Conservation (phyloP, 2,113 vertebrate genomes). For the Lynx canadensis region DNA sequence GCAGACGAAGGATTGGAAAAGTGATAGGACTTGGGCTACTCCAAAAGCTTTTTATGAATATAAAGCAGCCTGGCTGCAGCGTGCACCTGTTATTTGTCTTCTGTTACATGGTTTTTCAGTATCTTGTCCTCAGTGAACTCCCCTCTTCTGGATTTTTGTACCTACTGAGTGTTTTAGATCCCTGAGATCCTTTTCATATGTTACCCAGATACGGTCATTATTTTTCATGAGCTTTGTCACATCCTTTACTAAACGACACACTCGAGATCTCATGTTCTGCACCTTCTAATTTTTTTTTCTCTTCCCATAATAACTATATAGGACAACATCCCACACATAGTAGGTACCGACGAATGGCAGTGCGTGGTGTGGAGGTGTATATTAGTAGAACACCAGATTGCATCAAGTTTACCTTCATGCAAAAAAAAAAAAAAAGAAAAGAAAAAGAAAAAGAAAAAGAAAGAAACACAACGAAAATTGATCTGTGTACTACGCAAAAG, state of each 20-base stretch:
- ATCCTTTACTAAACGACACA: background rate
- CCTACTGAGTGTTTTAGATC: background rate
- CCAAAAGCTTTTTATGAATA: background rate
- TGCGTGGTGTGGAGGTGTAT: fast-evolving
- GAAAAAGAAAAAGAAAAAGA: background rate
- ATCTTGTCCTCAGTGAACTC: background rate
- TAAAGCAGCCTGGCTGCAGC: background rate
- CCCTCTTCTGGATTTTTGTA: background rate
- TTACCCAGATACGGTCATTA: background rate
- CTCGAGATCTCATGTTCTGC: background rate
- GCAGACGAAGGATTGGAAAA: background rate
- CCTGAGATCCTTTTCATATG: background rate
- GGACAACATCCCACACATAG: background rate
- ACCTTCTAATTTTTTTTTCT: background rate
- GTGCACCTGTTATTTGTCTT: background rate
- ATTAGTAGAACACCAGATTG: background rate
- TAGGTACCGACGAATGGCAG: background rate
- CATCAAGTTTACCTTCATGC: background rate
- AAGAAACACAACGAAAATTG: background rate
- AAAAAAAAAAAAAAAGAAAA: background rate
- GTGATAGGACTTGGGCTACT: background rate
- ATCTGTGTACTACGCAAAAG: background rate
- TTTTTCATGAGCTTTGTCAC: background rate
- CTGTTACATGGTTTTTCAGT: background rate
- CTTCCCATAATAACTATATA: background rate